A percentile compares a stretch with the other conserved stretches of the same genome.
Evolutionary conservation across 1,140 invertebrate genomes (phyloP).

Genomic region (Apis dorsata): DNA sequence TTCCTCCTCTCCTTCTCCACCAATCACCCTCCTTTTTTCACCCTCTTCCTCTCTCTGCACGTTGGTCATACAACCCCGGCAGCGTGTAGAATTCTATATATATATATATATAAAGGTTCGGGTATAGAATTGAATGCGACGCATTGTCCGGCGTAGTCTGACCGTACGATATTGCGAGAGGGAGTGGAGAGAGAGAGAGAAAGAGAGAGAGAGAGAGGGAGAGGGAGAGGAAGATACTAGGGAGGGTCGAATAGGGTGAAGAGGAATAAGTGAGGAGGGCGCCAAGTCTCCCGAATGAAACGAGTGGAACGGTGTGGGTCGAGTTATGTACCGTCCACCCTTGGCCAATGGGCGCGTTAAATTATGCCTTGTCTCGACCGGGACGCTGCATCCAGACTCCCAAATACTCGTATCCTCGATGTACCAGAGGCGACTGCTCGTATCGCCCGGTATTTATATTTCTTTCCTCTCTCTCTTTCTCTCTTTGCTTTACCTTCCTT

Average conservation of each 20-base stretch:
- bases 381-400: conserved; percentile 55
- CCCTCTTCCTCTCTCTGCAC: neutral
- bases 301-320: conserved; percentile 49
- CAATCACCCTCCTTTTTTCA: neutral
- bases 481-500: neutral
- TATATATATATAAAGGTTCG: neutral
- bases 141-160: conserved; percentile 73
- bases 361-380: conserved; percentile 67
- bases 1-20: neutral
- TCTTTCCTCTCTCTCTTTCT: neutral
- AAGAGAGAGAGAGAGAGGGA: conserved; percentile 5
- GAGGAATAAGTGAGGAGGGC: conserved; percentile 64
- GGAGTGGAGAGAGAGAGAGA: conserved; percentile 2
- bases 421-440: neutral
- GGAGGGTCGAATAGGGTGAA: conserved; percentile 59
- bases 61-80: conserved; percentile 46
- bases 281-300: conserved; percentile 62
- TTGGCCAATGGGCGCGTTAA: conserved; percentile 65
- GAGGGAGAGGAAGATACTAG: conserved; percentile 40
- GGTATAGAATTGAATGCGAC: conserved; percentile 72
- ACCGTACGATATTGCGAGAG: conserved; percentile 73
- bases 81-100: conserved; percentile 39
- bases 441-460: conserved; percentile 11
- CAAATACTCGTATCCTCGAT: conserved; percentile 34
- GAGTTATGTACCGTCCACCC: conserved; percentile 64